Evolutionary conservation across 2,888 invertebrate species (phyloP), one percentile per base, ranked within the genome.

Genomic region (Lottia gigantea): DNA sequence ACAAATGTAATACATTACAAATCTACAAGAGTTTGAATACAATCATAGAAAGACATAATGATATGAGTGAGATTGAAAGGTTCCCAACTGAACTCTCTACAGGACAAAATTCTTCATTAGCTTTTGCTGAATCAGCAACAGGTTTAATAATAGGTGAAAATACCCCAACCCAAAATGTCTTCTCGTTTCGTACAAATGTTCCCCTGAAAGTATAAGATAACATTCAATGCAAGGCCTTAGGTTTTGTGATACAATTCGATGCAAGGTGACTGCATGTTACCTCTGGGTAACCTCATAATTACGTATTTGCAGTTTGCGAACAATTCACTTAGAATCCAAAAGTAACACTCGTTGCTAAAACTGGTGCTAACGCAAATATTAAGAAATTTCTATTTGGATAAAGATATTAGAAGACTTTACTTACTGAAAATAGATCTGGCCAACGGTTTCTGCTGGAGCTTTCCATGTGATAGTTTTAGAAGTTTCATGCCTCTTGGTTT

Each of bases 401-500:
- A 40, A 31, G 31, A 31, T 31, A 31, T 31, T 4, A 31, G 6
- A 1, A 6, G 11, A 40, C 6, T 8, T 40, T 55, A n/a, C 55
- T 55, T 55, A 55, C 55, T 23, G 23, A 23, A 55, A 55, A 55
- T 55, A 55, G 55, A 55, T 55, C 23, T 55, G 55, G 23, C 55
- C 55, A 19, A 55, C 55, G 19, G 55, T 55, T 19, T 55, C 3
- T 23, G 55, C 19, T 11, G 55, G 55, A 23, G 55, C 55, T 23
- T 19, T 55, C 55, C 55, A 55, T 23, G 55, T 55, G 19, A 55
- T 55, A 55, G 55, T 55, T 55, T 55, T 55, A 55, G 19, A 23
- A 0, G 55, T 55, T 55, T 55, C 19, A 23, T 55, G 55, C 14
- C 19, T 12, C 11, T 23, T 55, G 19, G 55, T 55, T 23, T 23